A percentile compares a stretch with the other conserved stretches of the same genome.
Evolutionary conservation across 2,113 vertebrate species (phyloP).

Genomic region (Dicaeum eximium): DNA sequence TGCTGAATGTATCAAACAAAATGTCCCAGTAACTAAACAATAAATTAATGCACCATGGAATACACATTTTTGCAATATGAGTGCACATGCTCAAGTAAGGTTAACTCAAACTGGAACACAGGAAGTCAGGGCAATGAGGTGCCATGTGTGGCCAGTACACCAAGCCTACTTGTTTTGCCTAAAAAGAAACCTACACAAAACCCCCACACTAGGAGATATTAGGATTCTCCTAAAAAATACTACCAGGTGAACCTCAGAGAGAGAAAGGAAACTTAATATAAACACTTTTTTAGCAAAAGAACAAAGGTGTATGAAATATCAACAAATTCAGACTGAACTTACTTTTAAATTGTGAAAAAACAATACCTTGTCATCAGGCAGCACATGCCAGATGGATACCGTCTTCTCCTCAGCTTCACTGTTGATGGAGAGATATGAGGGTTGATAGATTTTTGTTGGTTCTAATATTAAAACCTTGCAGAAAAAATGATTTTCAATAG

Average conservation of each 20-base stretch:
- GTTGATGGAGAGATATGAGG: constrained; percentile 95
- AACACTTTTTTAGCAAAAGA: not conserved
- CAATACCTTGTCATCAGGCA: constrained; percentile 90
- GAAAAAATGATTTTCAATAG: not conserved
- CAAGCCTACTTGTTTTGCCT: not conserved
- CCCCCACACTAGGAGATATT: not conserved
- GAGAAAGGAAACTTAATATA: not conserved
- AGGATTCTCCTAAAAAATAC: not conserved
- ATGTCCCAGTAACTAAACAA: not conserved
- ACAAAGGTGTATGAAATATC: not conserved
- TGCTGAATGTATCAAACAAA: not conserved
- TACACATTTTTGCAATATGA: not conserved
- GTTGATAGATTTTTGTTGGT: constrained; percentile 96
- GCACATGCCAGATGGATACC: constrained; percentile 95
- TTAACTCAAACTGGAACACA: not conserved
- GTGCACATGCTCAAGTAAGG: not conserved
- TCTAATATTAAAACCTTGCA: constrained; percentile 93
- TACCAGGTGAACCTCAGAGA: not conserved
- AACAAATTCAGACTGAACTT: not conserved
- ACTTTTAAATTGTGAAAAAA: not conserved
- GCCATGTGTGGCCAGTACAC: not conserved
- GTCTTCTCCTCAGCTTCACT: constrained; percentile 94
- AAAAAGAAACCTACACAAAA: not conserved
- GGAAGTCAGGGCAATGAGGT: not conserved
- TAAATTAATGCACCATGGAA: not conserved